These are phyloP conservation scores for Mythimna impura DNA, from an alignment of 2,888 invertebrate genomes.

Conservation along the genomic window DNA sequence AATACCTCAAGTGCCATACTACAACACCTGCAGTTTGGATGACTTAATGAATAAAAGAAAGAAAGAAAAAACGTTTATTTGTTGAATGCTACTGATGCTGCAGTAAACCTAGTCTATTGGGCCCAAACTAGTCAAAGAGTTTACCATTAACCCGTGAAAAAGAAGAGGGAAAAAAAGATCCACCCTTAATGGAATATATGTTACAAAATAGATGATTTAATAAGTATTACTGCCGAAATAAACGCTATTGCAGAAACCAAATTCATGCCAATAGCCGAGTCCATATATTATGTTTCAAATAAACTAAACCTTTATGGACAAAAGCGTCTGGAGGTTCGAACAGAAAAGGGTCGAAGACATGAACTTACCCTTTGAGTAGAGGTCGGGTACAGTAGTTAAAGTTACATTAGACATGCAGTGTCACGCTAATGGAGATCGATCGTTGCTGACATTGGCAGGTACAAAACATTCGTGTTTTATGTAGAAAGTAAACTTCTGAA, in stretches of 20 bases:
- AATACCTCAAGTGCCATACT: no score
- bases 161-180: no score
- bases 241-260: neutral
- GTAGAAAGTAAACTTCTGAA: neutral
- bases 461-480: neutral
- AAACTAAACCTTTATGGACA: slow-evolving; percentile 38
- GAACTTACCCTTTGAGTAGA: slow-evolving; percentile 30
- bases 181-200: no score
- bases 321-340: slow-evolving; percentile 41
- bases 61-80: no score
- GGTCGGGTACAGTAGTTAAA: slow-evolving; percentile 23
- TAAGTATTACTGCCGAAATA: neutral
- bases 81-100: no score
- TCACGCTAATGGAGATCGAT: slow-evolving; percentile 27
- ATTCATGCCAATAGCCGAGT: neutral
- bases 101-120: no score
- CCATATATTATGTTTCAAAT: neutral
- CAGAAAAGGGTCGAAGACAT: slow-evolving; percentile 25
- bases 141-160: no score
- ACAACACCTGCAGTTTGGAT: no score
- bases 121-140: no score
- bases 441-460: slow-evolving; percentile 1
- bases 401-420: slow-evolving; percentile 18
- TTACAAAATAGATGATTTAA: no score
- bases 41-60: no score